Evolutionary conservation across 2,797 vertebrate species (phyloP), one percentile per base, ranked within the genome.

Genomic region (Bufotes viridis): DNA sequence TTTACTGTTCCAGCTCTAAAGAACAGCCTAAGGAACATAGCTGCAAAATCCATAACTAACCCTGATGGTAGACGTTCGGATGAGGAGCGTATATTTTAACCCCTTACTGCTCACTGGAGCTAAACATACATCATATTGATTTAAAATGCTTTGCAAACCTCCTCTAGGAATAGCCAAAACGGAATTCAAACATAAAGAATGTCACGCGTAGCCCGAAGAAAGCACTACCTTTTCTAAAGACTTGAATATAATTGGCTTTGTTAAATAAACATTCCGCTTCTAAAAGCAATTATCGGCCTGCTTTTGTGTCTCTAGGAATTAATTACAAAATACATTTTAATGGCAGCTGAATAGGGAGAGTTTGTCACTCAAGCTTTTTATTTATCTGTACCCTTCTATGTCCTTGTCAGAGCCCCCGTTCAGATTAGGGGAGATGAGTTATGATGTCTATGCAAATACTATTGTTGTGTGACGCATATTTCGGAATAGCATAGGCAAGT

Each of bases 311-410:
- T 80, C 34, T 79, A 79, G 87, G 82, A 84, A 84, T 88, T 88
- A 88, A 88, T 88, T 88, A 88, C 87, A 79, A 88, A 88, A 78
- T 84, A 63, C 81, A 83, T 88, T 70, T 79, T 84, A 87, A 78
- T 65, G 81, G 87, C 87, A 63, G 76, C 61, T 83, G 81, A 87
- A 87, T 83, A 49, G 72, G 80, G 49, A 84, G 87, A 79, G 65
- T 76, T 83, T 84, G 87, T 88, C 87, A 88, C 63, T 88, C 87
- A 88, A 75, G 81, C 82, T 70, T 70, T 88, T 84, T 72, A 60
- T 79, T 84, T 69, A 63, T 22, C 63, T 51, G 51, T 79, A 55
- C 80, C 82, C 82, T 88, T 69, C 75, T 22, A 84, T 88, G 81
- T 76, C 82, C 87, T 88, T 88, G 87, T 69, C 87, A 84, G 72